Percentiles rank a stretch among this genome's conserved stretches.
phyloP scores from a whole-genome alignment of 2,113 vertebrate genomes.

The Halichoeres trimaculatus region DNA sequence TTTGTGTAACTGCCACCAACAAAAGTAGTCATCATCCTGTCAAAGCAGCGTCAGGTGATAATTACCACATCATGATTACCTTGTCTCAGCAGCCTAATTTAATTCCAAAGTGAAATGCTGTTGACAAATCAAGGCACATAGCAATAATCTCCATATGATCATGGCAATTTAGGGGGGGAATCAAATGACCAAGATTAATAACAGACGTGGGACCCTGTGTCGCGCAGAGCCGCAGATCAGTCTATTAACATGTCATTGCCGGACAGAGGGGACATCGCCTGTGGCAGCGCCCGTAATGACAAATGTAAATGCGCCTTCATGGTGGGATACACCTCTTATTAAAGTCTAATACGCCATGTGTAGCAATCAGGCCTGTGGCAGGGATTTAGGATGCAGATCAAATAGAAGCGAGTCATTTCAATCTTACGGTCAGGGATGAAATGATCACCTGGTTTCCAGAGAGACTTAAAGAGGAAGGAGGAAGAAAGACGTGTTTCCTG shows the following conservation, averaged over 20 bases:
- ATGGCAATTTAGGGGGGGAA: slow-evolving; percentile 34
- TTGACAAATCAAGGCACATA: slow-evolving; percentile 54
- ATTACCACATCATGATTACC: slow-evolving; percentile 58
- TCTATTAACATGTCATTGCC: slow-evolving; percentile 60
- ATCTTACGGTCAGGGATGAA: slow-evolving; percentile 8
- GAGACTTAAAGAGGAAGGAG: slow-evolving; percentile 1
- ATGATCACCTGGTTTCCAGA: not conserved
- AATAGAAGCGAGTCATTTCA: slow-evolving; percentile 11
- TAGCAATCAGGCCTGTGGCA: slow-evolving; percentile 12
- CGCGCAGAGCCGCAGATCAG: slow-evolving; percentile 22
- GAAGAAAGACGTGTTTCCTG: not conserved
- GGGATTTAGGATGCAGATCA: slow-evolving; percentile 25
- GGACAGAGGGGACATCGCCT: slow-evolving; percentile 41
- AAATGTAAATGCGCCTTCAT: slow-evolving; percentile 44
- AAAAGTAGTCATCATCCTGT: slow-evolving; percentile 61
- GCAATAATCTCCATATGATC: slow-evolving; percentile 52
- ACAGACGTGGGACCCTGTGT: slow-evolving; percentile 45
- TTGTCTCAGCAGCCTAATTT: slow-evolving; percentile 50
- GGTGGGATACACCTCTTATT: slow-evolving; percentile 35
- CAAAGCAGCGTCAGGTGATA: slow-evolving; percentile 45
- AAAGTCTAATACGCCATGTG: slow-evolving; percentile 20
- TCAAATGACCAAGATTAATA: slow-evolving; percentile 53
- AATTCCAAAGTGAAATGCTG: slow-evolving; percentile 53
- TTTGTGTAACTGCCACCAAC: slow-evolving; percentile 54
- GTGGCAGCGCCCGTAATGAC: slow-evolving; percentile 34